Conservation (phyloP, 2,113 vertebrate species). For the Xenopus tropicalis region UCB_Xtro_10.0 CM004445.2:134172501-134173000, state of each 20-base stretch:
- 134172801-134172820: slow-evolving; percentile 7
- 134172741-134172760: slow-evolving; percentile 2
- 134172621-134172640: slow-evolving; percentile 19
- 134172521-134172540: slow-evolving; percentile 49
- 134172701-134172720: background rate
- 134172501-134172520: slow-evolving; percentile 62
- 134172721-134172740: background rate
- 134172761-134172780: background rate
- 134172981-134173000: too few relatives aligned
- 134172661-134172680: background rate
- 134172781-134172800: background rate
- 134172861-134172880: too few relatives aligned
- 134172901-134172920: too few relatives aligned
- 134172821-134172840: slow-evolving; percentile 40
- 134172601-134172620: slow-evolving; percentile 17
- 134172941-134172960: too few relatives aligned
- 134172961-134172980: too few relatives aligned
- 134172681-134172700: background rate
- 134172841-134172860: background rate
- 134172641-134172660: slow-evolving; percentile 4
- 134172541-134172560: slow-evolving; percentile 61
- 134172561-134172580: slow-evolving; percentile 73
- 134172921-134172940: too few relatives aligned
- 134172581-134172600: slow-evolving; percentile 44
- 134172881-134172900: too few relatives aligned